Conservation (phyloP, 2,888 invertebrate genomes). For the Globia sparganii region DNA sequence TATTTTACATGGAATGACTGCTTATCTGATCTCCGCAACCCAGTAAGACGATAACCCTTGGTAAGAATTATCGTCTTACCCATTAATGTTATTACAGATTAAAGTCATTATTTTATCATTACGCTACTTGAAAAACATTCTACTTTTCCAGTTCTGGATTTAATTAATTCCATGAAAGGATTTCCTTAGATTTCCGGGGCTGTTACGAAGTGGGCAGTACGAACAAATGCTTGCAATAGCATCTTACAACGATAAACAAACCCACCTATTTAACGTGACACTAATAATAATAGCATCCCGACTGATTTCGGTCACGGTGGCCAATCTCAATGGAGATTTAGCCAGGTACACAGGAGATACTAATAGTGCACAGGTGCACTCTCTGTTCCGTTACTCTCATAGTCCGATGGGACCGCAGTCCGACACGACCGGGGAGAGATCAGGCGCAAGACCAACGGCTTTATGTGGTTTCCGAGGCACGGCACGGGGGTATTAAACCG, state of each 20-base stretch:
- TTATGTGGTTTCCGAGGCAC: no score
- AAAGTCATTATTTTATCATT: not conserved
- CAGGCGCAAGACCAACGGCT: no score
- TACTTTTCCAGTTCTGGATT: not conserved
- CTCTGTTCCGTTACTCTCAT: no score
- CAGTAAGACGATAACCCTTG: not conserved
- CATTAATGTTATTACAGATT: not conserved
- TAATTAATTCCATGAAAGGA: not conserved
- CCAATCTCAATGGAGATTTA: no score
- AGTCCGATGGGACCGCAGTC: no score
- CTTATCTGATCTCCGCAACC: not conserved
- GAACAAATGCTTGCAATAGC: conserved; percentile 11
- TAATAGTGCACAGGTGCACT: no score
- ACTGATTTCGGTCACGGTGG: no score
- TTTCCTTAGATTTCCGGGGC: not conserved
- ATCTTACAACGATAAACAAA: not conserved
- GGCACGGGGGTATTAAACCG: no score
- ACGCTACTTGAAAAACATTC: not conserved
- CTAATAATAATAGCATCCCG: not conserved
- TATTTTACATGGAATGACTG: not conserved
- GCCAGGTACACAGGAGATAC: no score
- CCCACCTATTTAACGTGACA: conserved; percentile 4
- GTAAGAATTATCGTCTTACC: no score
- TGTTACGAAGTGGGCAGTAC: not conserved
- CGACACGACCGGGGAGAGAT: no score